Percentiles rank a stretch among this genome's conserved stretches.
Evolutionary conservation across 2,888 invertebrate species (phyloP).

Genomic region (Euzophera pinguis): DNA sequence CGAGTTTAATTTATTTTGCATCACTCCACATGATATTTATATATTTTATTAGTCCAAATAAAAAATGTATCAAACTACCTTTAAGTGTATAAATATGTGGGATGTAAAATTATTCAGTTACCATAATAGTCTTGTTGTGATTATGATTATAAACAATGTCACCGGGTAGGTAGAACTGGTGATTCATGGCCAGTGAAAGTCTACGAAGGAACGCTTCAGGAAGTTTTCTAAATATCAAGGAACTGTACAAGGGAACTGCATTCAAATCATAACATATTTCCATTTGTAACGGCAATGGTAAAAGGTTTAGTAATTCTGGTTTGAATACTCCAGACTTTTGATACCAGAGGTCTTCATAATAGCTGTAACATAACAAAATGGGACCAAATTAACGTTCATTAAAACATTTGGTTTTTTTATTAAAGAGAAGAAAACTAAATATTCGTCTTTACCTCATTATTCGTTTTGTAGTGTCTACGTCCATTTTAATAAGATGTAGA

Average conservation of each 20-base stretch:
- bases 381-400: not conserved
- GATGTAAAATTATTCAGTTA: constrained; percentile 28
- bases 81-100: not conserved
- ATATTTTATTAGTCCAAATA: no score
- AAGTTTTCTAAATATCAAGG: constrained; percentile 71
- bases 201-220: constrained; percentile 75
- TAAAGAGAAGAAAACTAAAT: not conserved
- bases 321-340: constrained; percentile 74
- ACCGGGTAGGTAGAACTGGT: constrained; percentile 74
- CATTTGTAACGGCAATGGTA: constrained; percentile 73
- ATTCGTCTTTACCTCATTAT: constrained; percentile 53
- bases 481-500: constrained; percentile 63
- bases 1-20: no score
- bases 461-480: constrained; percentile 52
- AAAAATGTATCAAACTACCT: no score
- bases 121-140: constrained; percentile 76
- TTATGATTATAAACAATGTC: constrained; percentile 73
- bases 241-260: constrained; percentile 71
- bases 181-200: constrained; percentile 71
- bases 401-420: not conserved
- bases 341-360: constrained; percentile 76
- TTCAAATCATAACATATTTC: constrained; percentile 76
- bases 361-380: constrained; percentile 36
- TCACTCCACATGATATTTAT: no score
- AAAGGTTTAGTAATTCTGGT: constrained; percentile 55